A percentile compares a stretch with the other conserved stretches of the same genome.
These are phyloP conservation scores for Kradibia gibbosae DNA, from an alignment of 1,140 invertebrate species.

Conservation along the genomic window DNA sequence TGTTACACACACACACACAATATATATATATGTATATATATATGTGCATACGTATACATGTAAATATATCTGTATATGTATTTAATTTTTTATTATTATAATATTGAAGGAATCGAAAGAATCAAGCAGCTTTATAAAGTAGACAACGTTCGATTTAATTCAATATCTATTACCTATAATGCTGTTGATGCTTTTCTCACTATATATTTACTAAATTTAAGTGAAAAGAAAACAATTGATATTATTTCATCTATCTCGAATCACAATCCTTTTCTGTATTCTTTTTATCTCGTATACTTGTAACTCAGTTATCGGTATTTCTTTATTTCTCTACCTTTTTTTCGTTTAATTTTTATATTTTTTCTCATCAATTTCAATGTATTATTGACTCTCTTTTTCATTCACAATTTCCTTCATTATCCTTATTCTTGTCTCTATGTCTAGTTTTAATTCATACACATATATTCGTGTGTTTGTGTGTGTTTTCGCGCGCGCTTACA, in stretches of 20 bases:
- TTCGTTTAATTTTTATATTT: not conserved
- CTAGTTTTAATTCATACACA: not conserved
- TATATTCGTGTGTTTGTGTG: constrained; percentile 46
- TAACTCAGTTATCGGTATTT: constrained; percentile 46
- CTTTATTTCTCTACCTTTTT: constrained; percentile 23
- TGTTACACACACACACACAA: no score
- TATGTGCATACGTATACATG: no score
- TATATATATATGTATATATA: no score
- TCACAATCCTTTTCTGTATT: not conserved
- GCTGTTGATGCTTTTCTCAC: constrained; percentile 9
- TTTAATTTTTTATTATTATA: no score
- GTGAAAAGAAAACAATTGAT: constrained; percentile 69
- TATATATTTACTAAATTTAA: constrained; percentile 47
- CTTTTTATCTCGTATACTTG: constrained; percentile 39
- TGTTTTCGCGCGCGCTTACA: no score
- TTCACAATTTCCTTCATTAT: constrained; percentile 49
- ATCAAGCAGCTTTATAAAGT: constrained; percentile 67
- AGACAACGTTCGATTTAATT: constrained; percentile 73
- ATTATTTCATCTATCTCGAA: constrained; percentile 52
- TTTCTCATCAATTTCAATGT: constrained; percentile 30
- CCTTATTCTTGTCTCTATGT: constrained; percentile 37
- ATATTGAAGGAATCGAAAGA: not conserved
- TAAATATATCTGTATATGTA: no score
- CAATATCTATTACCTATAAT: constrained; percentile 73
- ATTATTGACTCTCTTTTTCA: constrained; percentile 30